These are phyloP conservation scores for Tinea semifulvella DNA, from an alignment of 2,888 invertebrate species.

Conservation along the genomic window DNA sequence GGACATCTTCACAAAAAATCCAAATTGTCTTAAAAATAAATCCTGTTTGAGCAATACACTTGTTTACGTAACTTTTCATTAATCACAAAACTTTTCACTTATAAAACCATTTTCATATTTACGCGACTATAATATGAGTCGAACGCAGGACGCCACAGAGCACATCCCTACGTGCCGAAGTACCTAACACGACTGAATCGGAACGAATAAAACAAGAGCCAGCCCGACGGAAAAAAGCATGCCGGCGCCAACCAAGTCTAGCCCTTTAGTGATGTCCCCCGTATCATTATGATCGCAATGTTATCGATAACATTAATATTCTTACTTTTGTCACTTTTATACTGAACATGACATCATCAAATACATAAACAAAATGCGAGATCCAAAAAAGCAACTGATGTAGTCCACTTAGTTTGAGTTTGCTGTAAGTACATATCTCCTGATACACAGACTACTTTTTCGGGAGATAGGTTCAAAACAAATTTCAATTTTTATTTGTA, in stretches of 20 bases:
- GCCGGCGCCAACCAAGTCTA: conserved; percentile 55
- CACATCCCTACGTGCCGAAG: conserved; percentile 33
- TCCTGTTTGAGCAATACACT: conserved; percentile 15
- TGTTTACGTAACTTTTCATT: conserved; percentile 25
- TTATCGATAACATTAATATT: conserved; percentile 30
- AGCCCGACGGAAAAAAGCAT: conserved; percentile 50
- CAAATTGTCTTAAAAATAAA: conserved; percentile 29
- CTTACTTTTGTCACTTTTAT: too few relatives aligned
- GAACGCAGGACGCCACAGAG: conserved; percentile 17
- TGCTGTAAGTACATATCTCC: too few relatives aligned
- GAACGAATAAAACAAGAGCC: conserved; percentile 5
- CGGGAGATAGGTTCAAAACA: too few relatives aligned
- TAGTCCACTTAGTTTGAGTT: too few relatives aligned
- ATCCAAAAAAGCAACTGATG: too few relatives aligned
- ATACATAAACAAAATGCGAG: too few relatives aligned
- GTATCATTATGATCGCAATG: conserved; percentile 29
- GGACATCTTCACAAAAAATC: conserved; percentile 42
- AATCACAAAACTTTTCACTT: conserved; percentile 35
- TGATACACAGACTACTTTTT: too few relatives aligned
- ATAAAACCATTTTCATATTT: not conserved
- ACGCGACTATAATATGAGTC: not conserved
- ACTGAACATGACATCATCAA: too few relatives aligned
- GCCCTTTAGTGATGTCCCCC: conserved; percentile 58
- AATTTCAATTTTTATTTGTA: too few relatives aligned
- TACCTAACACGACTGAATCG: conserved; percentile 40